These are phyloP conservation scores for Pristionchus fissidentatus DNA, from an alignment of 2,888 invertebrate species.

Conservation along the genomic window DNA sequence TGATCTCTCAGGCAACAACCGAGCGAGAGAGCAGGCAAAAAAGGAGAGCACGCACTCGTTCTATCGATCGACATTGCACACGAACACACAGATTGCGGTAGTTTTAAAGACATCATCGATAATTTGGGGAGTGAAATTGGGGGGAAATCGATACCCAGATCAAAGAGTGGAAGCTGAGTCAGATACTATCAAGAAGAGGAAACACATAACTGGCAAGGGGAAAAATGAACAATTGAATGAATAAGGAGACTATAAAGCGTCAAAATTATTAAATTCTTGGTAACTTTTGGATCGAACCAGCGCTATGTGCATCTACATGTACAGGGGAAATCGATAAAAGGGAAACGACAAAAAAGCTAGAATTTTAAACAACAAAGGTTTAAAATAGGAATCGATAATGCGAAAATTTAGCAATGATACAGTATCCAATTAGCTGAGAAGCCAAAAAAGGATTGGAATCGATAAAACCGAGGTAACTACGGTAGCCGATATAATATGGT, in stretches of 20 bases:
- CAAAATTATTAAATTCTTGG: background rate
- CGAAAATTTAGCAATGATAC: no score
- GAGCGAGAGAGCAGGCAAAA: background rate
- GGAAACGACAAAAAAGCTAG: background rate
- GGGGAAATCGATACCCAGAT: background rate
- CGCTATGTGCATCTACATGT: background rate
- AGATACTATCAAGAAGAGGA: background rate
- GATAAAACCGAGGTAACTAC: no score
- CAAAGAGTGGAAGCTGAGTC: background rate
- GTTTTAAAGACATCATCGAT: background rate
- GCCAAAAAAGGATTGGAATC: no score
- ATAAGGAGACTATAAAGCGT: background rate
- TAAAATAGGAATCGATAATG: no score
- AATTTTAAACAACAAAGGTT: no score
- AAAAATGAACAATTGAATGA: background rate
- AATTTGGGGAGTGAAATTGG: background rate
- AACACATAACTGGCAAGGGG: slow-evolving; percentile 29
- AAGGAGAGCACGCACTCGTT: slow-evolving; percentile 25
- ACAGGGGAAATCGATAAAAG: slow-evolving; percentile 5
- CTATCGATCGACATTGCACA: slow-evolving; percentile 35
- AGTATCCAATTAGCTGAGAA: no score
- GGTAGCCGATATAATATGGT: background rate
- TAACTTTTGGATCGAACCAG: no score
- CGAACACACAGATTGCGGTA: slow-evolving; percentile 28
- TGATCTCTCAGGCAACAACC: background rate